Percentiles rank a stretch among this genome's conserved stretches.
These are phyloP conservation scores for Oreochromis aureus DNA, from an alignment of 2,113 vertebrate species.

Conservation along the genomic window DNA sequence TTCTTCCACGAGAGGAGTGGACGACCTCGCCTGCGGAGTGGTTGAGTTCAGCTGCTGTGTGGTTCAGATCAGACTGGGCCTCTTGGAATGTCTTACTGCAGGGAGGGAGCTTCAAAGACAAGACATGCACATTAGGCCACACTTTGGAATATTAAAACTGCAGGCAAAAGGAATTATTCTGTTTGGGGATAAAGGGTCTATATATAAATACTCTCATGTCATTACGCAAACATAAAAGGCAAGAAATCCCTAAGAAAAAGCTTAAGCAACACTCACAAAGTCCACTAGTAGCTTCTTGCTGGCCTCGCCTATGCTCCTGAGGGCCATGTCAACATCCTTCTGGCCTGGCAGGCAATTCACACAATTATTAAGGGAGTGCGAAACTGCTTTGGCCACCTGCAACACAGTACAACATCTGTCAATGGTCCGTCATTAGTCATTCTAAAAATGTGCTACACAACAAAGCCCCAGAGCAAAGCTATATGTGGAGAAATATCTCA, in stretches of 20 bases:
- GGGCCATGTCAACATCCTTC: slow-evolving; percentile 97
- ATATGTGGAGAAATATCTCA: slow-evolving; percentile 14
- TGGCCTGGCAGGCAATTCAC: slow-evolving; percentile 98
- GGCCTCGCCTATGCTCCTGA: slow-evolving; percentile 95
- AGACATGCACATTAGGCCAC: background rate
- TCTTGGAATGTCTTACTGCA: slow-evolving; percentile 96
- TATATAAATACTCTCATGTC: background rate
- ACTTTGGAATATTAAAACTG: background rate
- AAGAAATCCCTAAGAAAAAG: background rate
- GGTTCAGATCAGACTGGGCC: slow-evolving; percentile 95
- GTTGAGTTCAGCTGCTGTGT: slow-evolving; percentile 95
- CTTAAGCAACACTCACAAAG: slow-evolving; percentile 73
- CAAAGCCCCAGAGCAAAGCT: slow-evolving; percentile 8
- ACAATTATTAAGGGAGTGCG: slow-evolving; percentile 96
- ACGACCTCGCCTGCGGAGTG: slow-evolving; percentile 97
- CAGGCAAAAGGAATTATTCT: background rate
- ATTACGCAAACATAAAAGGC: background rate
- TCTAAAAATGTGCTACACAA: slow-evolving; percentile 33
- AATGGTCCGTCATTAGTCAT: slow-evolving; percentile 25
- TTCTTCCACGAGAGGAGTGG: slow-evolving; percentile 90
- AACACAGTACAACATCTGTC: slow-evolving; percentile 35
- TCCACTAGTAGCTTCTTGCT: slow-evolving; percentile 98
- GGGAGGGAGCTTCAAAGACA: slow-evolving; percentile 79
- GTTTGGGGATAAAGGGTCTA: background rate
- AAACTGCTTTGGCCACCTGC: slow-evolving; percentile 97